These are phyloP conservation scores for Drosophila kepulauana DNA, from an alignment of 1,140 invertebrate genomes.

Conservation along the genomic window DNA sequence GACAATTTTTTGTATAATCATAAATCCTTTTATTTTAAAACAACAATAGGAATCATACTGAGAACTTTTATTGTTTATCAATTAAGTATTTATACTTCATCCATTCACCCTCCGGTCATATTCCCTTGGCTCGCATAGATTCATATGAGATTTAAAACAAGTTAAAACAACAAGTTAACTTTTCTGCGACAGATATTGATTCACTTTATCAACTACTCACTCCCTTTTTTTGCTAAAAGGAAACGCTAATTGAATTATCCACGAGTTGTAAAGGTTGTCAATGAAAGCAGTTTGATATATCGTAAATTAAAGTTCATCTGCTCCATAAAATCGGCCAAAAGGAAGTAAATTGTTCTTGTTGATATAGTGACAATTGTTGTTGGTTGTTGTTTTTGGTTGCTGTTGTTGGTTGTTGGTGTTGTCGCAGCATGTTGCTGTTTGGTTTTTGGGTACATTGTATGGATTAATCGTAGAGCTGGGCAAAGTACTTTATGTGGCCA, in stretches of 20 bases:
- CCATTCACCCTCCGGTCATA: too few relatives aligned
- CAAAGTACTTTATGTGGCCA: conserved; percentile 33
- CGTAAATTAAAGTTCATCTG: conserved; percentile 6
- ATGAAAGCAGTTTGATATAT: conserved; percentile 5
- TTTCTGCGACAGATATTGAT: neutral
- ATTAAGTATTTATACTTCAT: neutral
- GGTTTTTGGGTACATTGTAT: conserved; percentile 31
- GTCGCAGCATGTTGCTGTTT: conserved; percentile 27
- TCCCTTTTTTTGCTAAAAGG: neutral
- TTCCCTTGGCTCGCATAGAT: too few relatives aligned
- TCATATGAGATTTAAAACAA: neutral
- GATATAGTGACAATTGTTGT: neutral
- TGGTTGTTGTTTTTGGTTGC: conserved; percentile 32
- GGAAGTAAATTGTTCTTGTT: conserved; percentile 5
- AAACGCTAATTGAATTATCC: conserved; percentile 6
- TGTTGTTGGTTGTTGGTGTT: neutral
- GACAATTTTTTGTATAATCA: too few relatives aligned
- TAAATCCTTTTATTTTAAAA: too few relatives aligned
- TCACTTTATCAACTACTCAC: neutral
- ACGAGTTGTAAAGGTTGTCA: neutral
- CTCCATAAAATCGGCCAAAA: neutral
- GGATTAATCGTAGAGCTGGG: conserved; percentile 14
- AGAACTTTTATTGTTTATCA: neutral
- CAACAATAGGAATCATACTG: too few relatives aligned
- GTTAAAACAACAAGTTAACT: neutral